These are phyloP conservation scores for Antedon mediterranea DNA, from an alignment of 53 echinoderm and acorn worm species.

Conservation along the genomic window DNA sequence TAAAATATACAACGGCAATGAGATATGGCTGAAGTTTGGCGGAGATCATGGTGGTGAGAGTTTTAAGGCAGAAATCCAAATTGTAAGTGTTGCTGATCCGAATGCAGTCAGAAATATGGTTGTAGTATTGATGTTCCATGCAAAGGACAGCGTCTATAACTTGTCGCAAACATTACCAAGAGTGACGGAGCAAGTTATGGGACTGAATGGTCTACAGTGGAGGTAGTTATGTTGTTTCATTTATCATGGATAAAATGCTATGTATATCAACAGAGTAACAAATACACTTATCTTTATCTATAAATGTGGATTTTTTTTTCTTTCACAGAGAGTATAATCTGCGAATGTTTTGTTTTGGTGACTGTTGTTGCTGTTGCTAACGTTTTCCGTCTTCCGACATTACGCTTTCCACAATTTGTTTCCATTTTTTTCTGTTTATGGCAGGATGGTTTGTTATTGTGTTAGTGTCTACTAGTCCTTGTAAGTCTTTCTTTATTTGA, in stretches of 20 bases:
- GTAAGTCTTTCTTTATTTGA: no score
- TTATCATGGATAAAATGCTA: no score
- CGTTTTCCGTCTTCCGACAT: no score
- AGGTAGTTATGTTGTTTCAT: constrained; percentile 5
- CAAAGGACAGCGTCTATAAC: neutral
- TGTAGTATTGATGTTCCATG: neutral
- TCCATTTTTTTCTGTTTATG: no score
- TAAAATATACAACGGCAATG: neutral
- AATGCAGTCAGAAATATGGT: constrained; percentile 14
- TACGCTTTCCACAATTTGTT: no score
- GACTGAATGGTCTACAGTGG: neutral
- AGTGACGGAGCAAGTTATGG: constrained; percentile 4
- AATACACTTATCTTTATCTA: no score
- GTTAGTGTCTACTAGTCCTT: no score
- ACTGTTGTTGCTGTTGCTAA: no score
- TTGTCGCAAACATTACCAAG: constrained; percentile 1
- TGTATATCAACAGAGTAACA: no score
- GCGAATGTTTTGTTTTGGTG: neutral
- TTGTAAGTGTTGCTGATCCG: constrained; percentile 10
- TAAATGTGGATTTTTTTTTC: no score
- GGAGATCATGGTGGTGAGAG: constrained; percentile 26
- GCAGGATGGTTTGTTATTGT: no score
- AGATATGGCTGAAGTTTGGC: constrained; percentile 32
- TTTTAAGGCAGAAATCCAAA: constrained; percentile 13
- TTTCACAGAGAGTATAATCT: neutral